phyloP scores from a whole-genome alignment of 2,113 vertebrate genomes.

The Aspiorhynchus laticeps region DNA sequence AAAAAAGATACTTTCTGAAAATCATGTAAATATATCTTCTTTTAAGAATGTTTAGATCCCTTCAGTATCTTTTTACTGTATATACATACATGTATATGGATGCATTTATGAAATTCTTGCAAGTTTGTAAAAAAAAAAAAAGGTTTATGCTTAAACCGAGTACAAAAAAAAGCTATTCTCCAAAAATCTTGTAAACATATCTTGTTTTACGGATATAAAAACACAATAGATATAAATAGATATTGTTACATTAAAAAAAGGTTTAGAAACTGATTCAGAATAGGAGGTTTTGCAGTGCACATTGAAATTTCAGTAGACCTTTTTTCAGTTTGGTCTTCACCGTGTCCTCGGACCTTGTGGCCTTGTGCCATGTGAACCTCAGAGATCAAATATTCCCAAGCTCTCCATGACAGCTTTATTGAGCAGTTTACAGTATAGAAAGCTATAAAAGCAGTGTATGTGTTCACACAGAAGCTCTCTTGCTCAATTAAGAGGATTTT shows the following conservation, averaged over 20 bases:
- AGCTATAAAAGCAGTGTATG: neutral
- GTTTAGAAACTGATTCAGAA: neutral
- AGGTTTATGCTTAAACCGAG: too few species aligned
- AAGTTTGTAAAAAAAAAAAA: too few species aligned
- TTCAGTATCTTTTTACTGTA: too few species aligned
- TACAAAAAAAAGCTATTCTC: too few species aligned
- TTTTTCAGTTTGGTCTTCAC: slow-evolving; percentile 16
- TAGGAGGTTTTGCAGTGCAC: neutral
- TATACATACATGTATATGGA: too few species aligned
- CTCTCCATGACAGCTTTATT: slow-evolving; percentile 3
- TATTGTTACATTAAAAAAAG: neutral
- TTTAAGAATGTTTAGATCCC: neutral
- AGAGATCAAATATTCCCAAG: slow-evolving; percentile 7
- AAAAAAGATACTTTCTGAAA: too few species aligned
- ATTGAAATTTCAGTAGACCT: slow-evolving; percentile 16
- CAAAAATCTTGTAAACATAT: too few species aligned
- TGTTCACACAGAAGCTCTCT: neutral
- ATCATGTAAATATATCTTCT: neutral
- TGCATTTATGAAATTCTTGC: too few species aligned
- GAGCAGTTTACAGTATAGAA: neutral
- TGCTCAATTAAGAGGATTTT: neutral
- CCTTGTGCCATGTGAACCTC: neutral
- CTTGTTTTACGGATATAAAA: too few species aligned
- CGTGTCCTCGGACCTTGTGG: slow-evolving; percentile 19
- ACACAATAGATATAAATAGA: too few species aligned